Conservation (phyloP, 2,888 invertebrate species). For the Thalpophila matura region DNA sequence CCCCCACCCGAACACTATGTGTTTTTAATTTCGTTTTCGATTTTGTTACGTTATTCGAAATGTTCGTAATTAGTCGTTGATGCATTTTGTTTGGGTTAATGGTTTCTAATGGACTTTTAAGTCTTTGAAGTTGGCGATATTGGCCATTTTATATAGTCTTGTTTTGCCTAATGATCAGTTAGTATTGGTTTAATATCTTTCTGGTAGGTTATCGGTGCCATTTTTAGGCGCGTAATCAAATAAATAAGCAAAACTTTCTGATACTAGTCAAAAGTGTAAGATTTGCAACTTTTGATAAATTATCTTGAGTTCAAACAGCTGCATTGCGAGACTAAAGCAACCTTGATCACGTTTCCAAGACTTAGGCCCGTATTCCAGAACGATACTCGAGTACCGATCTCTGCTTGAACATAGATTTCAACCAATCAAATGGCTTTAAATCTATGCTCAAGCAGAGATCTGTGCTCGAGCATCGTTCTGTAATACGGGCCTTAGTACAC, state of each 20-base stretch:
- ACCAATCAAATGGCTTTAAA: too few relatives aligned
- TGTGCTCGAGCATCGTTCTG: too few relatives aligned
- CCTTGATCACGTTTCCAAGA: conserved; percentile 3
- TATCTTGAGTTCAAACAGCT: background rate
- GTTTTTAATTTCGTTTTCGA: conserved; percentile 74
- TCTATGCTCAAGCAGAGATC: too few relatives aligned
- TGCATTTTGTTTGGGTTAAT: conserved; percentile 47
- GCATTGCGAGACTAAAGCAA: background rate
- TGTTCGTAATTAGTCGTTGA: conserved; percentile 53
- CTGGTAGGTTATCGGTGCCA: too few relatives aligned
- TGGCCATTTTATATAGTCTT: conserved; percentile 18
- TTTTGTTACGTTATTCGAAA: conserved; percentile 65
- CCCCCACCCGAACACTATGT: conserved; percentile 64
- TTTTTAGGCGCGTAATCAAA: too few relatives aligned
- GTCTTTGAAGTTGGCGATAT: conserved; percentile 18
- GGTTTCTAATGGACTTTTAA: conserved; percentile 37
- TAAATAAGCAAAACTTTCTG: too few relatives aligned
- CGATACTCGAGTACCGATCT: too few relatives aligned
- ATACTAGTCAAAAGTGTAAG: conserved; percentile 3
- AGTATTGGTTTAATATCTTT: conserved; percentile 27
- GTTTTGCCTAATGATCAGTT: conserved; percentile 16
- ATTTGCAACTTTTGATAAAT: background rate
- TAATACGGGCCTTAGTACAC: too few relatives aligned
- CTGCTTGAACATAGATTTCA: too few relatives aligned
- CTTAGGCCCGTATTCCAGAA: too few relatives aligned